Evolutionary conservation across 92 coral and sea anemone species (phyloP).

Genomic region (Metridium senile): DNA sequence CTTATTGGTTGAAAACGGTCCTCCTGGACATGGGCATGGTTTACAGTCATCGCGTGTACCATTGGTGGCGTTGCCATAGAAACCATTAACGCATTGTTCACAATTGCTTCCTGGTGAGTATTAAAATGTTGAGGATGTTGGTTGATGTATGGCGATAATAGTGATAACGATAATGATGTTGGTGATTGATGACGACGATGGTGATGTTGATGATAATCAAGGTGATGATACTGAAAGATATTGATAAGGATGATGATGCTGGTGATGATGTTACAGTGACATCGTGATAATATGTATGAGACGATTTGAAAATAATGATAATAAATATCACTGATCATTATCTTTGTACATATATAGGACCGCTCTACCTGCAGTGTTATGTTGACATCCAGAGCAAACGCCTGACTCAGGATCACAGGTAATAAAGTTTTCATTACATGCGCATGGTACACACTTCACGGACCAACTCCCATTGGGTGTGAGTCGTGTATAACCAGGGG

Average conservation of each 20-base stretch:
- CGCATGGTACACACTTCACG: slow-evolving; percentile 74
- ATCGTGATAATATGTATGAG: too few relatives aligned
- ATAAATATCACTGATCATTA: too few relatives aligned
- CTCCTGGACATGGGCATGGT: slow-evolving; percentile 84
- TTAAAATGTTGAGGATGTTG: neutral
- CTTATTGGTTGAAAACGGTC: slow-evolving; percentile 66
- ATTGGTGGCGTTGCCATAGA: slow-evolving; percentile 88
- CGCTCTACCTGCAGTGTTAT: slow-evolving; percentile 88
- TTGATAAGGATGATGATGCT: too few relatives aligned
- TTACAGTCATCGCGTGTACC: slow-evolving; percentile 69
- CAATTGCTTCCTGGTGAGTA: slow-evolving; percentile 83
- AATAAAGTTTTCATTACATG: slow-evolving; percentile 71
- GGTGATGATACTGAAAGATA: too few relatives aligned
- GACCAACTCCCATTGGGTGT: slow-evolving; percentile 86
- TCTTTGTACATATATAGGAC: neutral
- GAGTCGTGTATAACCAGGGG: slow-evolving; percentile 80
- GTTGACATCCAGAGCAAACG: slow-evolving; percentile 77
- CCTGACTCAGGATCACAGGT: slow-evolving; percentile 86
- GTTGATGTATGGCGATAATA: too few relatives aligned
- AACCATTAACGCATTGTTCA: slow-evolving; percentile 80
- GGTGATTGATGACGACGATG: too few relatives aligned
- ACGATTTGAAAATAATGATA: too few relatives aligned
- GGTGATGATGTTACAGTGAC: too few relatives aligned
- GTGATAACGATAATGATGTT: too few relatives aligned
- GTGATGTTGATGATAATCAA: too few relatives aligned